These are phyloP conservation scores for Darwinula stevensoni DNA, from an alignment of 2,888 invertebrate species.

Conservation along the genomic window DNA sequence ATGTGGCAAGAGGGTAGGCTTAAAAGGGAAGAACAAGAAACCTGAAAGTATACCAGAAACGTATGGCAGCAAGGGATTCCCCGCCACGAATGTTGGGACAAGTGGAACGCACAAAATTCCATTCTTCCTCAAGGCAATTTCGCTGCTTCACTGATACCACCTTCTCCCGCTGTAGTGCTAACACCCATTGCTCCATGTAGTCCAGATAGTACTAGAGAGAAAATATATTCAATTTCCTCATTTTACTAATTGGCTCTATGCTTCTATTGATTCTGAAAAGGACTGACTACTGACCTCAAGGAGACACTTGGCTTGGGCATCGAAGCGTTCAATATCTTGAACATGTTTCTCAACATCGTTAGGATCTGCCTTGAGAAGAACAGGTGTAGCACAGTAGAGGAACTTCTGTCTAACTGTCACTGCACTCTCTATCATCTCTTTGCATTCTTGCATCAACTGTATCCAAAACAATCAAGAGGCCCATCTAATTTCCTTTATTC, in stretches of 20 bases:
- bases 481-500: too few species aligned
- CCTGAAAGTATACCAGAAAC: conserved; percentile 57
- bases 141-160: conserved; percentile 24
- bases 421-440: conserved; percentile 59
- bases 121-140: conserved; percentile 51
- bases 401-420: conserved; percentile 46
- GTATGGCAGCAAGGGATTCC: conserved; percentile 35
- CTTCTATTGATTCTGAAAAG: conserved; percentile 4
- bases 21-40: too few species aligned
- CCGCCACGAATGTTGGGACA: conserved; percentile 45
- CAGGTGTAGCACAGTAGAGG: conserved; percentile 15
- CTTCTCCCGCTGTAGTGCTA: conserved; percentile 18
- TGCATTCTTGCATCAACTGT: conserved; percentile 54
- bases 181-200: conserved; percentile 54
- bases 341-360: conserved; percentile 6
- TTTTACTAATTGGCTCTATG: too few species aligned
- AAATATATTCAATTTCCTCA: neutral
- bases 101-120: conserved; percentile 50
- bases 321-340: conserved; percentile 35
- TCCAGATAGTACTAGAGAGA: conserved; percentile 28
- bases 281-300: conserved; percentile 25
- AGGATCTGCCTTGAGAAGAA: conserved; percentile 13
- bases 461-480: conserved; percentile 10
- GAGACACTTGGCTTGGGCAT: conserved; percentile 38
- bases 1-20: too few species aligned